These are phyloP conservation scores for Adelognathus sp. DNA, from an alignment of 2,888 invertebrate genomes.

Conservation along the genomic window DNA sequence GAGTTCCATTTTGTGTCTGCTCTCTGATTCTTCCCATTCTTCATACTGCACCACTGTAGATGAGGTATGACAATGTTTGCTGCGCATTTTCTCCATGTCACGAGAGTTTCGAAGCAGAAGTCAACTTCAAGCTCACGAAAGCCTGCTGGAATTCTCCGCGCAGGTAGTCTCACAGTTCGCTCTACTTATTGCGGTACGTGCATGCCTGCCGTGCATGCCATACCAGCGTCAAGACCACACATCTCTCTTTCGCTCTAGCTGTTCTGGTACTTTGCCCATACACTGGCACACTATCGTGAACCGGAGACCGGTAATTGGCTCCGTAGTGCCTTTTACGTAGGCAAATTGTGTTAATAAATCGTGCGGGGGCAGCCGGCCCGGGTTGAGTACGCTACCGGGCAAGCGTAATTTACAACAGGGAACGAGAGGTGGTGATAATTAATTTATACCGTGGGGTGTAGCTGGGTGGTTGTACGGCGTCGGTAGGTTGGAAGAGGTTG, in stretches of 20 bases:
- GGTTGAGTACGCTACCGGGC: slow-evolving; percentile 46
- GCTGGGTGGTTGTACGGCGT: slow-evolving; percentile 25
- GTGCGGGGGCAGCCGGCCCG: slow-evolving; percentile 56
- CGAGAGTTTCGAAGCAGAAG: not conserved
- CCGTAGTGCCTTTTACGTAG: slow-evolving; percentile 70
- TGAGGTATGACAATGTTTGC: not conserved
- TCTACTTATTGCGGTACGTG: slow-evolving; percentile 20
- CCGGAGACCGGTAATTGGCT: slow-evolving; percentile 69
- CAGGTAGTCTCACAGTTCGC: not conserved
- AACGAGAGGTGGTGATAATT: slow-evolving; percentile 68
- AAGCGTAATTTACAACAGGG: slow-evolving; percentile 62
- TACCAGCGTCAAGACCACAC: slow-evolving; percentile 45
- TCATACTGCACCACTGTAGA: not conserved
- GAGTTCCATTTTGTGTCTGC: no score
- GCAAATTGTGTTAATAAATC: slow-evolving; percentile 76
- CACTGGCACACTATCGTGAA: slow-evolving; percentile 50
- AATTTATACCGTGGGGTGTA: slow-evolving; percentile 65
- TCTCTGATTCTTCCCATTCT: not conserved
- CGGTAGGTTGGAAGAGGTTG: slow-evolving; percentile 21
- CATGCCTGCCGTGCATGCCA: slow-evolving; percentile 47
- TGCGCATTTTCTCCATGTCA: not conserved
- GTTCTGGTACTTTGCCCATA: not conserved
- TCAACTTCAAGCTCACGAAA: not conserved
- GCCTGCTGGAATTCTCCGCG: not conserved
- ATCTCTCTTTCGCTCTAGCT: slow-evolving; percentile 13